phyloP scores from a whole-genome alignment of 2,113 vertebrate genomes.

The Cryptomyrus ogoouensis region DNA sequence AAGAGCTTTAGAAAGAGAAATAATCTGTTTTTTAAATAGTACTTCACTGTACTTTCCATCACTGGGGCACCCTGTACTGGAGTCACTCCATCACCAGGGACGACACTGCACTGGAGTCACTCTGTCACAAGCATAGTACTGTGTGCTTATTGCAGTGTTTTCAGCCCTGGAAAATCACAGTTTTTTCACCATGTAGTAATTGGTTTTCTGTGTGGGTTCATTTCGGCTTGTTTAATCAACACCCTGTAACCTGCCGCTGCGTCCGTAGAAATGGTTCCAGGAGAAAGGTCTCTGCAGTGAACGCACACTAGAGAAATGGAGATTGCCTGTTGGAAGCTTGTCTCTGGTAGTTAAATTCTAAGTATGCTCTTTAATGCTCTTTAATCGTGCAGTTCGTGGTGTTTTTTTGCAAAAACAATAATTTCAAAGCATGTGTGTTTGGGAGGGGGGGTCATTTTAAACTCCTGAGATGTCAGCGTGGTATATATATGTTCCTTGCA shows the following conservation, averaged over 20 bases:
- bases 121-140: background rate
- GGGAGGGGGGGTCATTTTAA: background rate
- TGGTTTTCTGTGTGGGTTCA: background rate
- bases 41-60: background rate
- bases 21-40: background rate
- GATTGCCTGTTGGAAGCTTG: background rate
- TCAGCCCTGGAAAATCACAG: background rate
- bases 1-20: background rate
- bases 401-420: background rate
- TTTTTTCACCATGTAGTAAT: background rate
- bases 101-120: background rate
- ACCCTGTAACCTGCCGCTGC: background rate
- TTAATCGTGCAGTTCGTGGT: background rate
- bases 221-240: background rate
- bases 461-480: background rate
- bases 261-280: background rate
- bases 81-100: background rate
- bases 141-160: background rate
- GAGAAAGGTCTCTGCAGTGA: background rate
- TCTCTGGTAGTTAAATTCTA: background rate
- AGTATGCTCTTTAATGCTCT: background rate
- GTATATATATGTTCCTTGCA: slow-evolving; percentile 13
- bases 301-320: background rate
- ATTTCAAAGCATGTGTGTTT: background rate
- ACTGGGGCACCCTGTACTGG: background rate